Evolutionary conservation across 2,113 vertebrate genomes (phyloP), one percentile per base, ranked within the genome.

Genomic region (Zosterops hypoxanthus): DNA sequence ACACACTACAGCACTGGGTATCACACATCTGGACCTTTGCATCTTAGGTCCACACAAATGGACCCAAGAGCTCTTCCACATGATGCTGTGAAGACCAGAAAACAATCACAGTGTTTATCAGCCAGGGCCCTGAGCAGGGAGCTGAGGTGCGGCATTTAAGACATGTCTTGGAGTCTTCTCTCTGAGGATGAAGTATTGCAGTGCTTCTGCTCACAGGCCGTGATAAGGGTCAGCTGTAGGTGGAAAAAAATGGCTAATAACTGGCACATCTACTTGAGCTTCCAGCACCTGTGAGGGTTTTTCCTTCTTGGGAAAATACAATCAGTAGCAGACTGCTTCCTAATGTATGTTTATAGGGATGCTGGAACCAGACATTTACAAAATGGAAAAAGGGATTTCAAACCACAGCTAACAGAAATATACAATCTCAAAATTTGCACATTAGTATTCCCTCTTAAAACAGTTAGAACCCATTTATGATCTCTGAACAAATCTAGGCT

Each of bases 1-100:
- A 31, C 9, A 17, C 4, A 8, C 24, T 42, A 11, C 1, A 2
- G 17, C 36, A 19, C 33, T 65, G 0, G 2, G 21, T 59, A 56
- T 26, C 6, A 6, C 14, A 79, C 28, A 76, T 24, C 23, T 65
- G 53, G 23, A 57, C 44, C n/a, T 69, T 22, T 55, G 46, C 6
- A 5, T 33, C 33, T 83, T 25, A 36, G 1, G 4, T 18, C 44
- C 46, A 39, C 42, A 81, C 26, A 84, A 64, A 75, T 3, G 17
- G 47, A 68, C 41, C 21, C 44, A 86, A 82, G 56, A 81, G 39
- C 24, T 73, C 47, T 75, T 75, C 39, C 56, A 56, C 7, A 1
- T 23, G 73, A n/a, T 79, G 22, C 21, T 60, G 22, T 0, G 0
- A 68, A 60, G 65, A n/a, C 7, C 26, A 84, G n/a, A 82, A 76